Conservation (phyloP, 2,888 invertebrate genomes). For the Pardosa pseudoannulata region DNA sequence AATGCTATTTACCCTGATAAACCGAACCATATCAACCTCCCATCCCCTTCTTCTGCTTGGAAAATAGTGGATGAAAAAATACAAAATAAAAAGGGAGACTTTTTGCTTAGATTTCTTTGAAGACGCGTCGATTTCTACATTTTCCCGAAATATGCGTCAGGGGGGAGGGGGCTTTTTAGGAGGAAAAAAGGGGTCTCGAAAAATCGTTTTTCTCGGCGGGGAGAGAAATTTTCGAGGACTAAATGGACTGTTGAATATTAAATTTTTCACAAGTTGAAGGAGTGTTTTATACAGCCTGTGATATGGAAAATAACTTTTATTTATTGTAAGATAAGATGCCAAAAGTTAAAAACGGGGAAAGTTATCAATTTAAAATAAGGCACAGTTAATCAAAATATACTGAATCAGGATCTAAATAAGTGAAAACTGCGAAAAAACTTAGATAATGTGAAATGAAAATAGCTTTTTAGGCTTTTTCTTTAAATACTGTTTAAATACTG, state of each 20-base stretch:
- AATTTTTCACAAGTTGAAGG: slow-evolving; percentile 13
- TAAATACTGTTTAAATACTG: too few species aligned
- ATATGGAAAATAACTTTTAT: too few species aligned
- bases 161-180: background rate
- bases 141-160: slow-evolving; percentile 9
- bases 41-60: background rate
- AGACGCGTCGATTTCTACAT: slow-evolving; percentile 12
- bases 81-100: background rate
- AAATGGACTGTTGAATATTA: slow-evolving; percentile 19
- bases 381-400: too few species aligned
- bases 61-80: background rate
- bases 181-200: background rate
- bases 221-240: background rate
- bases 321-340: too few species aligned
- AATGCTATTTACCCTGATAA: slow-evolving; percentile 19
- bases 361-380: too few species aligned
- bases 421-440: too few species aligned
- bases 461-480: too few species aligned
- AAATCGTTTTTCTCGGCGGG: background rate
- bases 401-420: too few species aligned
- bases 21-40: slow-evolving; percentile 8
- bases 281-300: too few species aligned
- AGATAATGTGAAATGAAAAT: too few species aligned
- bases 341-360: too few species aligned
- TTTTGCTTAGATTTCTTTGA: background rate